Percentiles rank a stretch among this genome's conserved stretches.
Conservation (phyloP, 1,140 invertebrate genomes). For the Drosophila sucinea region DNA sequence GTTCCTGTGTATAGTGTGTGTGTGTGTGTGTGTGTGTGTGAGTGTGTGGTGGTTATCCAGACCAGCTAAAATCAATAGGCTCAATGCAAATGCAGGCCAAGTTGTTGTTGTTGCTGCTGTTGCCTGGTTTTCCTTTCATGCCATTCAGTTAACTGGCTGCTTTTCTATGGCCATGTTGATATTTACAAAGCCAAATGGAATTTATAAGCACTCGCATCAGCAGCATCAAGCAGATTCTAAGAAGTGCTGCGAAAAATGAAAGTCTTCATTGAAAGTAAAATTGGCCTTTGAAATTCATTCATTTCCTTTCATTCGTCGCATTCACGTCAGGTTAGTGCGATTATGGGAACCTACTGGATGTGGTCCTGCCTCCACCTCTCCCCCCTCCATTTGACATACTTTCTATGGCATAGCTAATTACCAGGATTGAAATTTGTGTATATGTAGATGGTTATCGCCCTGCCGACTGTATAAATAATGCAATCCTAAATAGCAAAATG, state of each 20-base stretch:
- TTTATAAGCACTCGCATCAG: conserved; percentile 27
- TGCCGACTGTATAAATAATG: too few relatives aligned
- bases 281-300: neutral
- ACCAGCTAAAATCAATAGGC: conserved; percentile 26
- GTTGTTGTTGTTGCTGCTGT: conserved; percentile 3
- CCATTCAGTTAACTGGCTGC: conserved; percentile 4
- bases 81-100: conserved; percentile 30
- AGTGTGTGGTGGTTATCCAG: conserved; percentile 1
- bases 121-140: neutral
- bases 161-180: conserved; percentile 13
- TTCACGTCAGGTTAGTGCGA: neutral
- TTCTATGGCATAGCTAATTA: neutral
- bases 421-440: too few relatives aligned
- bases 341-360: neutral
- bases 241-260: neutral
- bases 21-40: neutral
- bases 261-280: conserved; percentile 1
- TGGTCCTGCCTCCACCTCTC: neutral
- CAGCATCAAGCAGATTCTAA: neutral
- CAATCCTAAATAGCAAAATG: too few relatives aligned
- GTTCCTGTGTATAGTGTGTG: neutral
- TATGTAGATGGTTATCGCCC: too few relatives aligned
- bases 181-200: conserved; percentile 49
- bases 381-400: neutral
- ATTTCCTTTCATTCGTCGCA: neutral